Base-by-base conservation (phyloP, 2,888 invertebrate genomes). In the Plusia festucae region DNA sequence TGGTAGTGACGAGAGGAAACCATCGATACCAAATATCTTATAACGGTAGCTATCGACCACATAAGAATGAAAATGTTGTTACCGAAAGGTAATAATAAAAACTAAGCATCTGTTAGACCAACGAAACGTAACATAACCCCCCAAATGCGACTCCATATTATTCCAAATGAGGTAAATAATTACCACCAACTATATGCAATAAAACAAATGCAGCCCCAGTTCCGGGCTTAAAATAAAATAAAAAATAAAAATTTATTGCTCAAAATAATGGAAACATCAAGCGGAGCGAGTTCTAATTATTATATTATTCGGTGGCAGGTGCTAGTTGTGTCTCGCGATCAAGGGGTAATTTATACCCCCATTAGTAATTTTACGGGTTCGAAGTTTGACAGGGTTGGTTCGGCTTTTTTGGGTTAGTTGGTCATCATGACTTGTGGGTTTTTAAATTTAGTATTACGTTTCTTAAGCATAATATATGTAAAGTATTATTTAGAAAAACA, bases 271-370 rank as follows among this genome's bases (percentile, higher is more conserved):
- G 86, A 85, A 69, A 70, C 70, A 76, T 81, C 68, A 71, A 75
- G 44, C 64, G 59, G 18, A 68, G 66, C 60, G 57, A 53, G 68
- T 77, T 74, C 74, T 77, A 74, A 77, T 74, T 74, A 77, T 77
- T 74, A 59, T 83, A 85, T 86, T 86, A 86, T 90, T 87, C 84
- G 87, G 85, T 85, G 87, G 90, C 92, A 92, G 92, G 92, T 92
- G 92, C 71, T 74, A 63, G 68, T 53, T 65, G 30, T 62, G 68
- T 68, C 61, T 62, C 66, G 68, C 71, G 70, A 65, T 82, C 80
- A 76, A 85, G 84, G 85, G 85, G 85, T 89, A 89, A 90, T 90
- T 90, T 90, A 89, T 91, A 89, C 85, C 78, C 83, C 84, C 85
- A 91, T 91, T 90, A 89, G 88, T 87, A 86, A 88, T 90, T 89